These are phyloP conservation scores for Dasyornis broadbenti DNA, from an alignment of 2,113 vertebrate genomes.

Conservation along the genomic window DNA sequence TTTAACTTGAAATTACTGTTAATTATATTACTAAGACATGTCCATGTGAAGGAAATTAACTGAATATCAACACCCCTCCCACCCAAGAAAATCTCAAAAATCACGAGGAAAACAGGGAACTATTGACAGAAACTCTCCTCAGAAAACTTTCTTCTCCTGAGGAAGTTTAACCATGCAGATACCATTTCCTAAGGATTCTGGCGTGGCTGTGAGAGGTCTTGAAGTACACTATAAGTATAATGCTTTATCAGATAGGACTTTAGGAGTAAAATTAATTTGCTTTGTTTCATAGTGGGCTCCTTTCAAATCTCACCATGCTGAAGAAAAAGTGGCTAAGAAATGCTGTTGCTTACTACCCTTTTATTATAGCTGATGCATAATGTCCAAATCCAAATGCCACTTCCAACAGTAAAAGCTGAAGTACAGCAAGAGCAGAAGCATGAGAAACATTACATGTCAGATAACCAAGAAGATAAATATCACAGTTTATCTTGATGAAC, in stretches of 20 bases:
- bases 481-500: background rate
- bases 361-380: background rate
- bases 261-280: background rate
- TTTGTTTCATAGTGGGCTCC: background rate
- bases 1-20: background rate
- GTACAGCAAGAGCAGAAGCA: background rate
- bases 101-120: background rate
- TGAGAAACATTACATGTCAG: background rate
- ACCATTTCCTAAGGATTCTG: background rate
- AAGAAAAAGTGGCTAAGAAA: background rate
- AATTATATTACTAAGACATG: background rate
- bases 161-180: background rate
- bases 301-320: background rate
- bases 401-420: background rate
- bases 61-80: background rate
- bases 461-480: background rate
- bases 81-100: constrained; percentile 5
- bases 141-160: background rate
- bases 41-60: constrained; percentile 44
- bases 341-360: background rate
- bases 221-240: background rate
- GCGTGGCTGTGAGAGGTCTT: background rate
- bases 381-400: background rate
- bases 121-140: background rate
- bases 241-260: background rate